phyloP scores from a whole-genome alignment of 2,113 vertebrate genomes.

The Marmota flaviventris region DNA sequence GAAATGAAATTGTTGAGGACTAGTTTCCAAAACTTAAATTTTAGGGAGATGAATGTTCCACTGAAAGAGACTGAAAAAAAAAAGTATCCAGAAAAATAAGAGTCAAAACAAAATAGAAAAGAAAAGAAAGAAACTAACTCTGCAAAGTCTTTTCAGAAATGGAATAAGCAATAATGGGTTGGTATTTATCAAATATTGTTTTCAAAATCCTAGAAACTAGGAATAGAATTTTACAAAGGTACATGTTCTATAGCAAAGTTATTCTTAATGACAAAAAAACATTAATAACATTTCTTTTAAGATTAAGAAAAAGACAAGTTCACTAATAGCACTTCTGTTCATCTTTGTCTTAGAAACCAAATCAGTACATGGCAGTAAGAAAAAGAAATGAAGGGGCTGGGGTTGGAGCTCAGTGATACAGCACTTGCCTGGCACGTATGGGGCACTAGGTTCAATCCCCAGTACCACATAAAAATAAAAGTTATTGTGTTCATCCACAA shows the following conservation, averaged over 20 bases:
- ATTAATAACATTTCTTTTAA: conserved; percentile 3
- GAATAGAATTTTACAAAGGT: conserved; percentile 35
- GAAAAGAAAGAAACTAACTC: no score
- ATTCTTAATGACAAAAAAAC: neutral
- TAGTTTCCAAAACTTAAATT: neutral
- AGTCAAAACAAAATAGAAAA: neutral
- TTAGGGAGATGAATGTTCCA: neutral
- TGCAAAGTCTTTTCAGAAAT: neutral
- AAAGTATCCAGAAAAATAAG: neutral
- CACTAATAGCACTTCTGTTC: neutral
- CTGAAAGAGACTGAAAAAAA: neutral
- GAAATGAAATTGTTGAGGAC: neutral
- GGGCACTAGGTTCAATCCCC: no score
- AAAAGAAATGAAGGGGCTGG: neutral
- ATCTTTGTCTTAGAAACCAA: neutral
- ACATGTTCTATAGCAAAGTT: neutral
- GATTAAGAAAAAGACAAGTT: neutral
- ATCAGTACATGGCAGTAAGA: neutral
- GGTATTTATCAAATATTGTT: neutral
- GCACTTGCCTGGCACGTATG: no score
- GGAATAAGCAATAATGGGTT: neutral
- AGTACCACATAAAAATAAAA: no score
- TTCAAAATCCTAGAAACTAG: neutral
- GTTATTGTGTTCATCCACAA: no score
- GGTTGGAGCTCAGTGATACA: no score